phyloP scores from a whole-genome alignment of 1,140 invertebrate species.

The Odontomachus brunneus region DNA sequence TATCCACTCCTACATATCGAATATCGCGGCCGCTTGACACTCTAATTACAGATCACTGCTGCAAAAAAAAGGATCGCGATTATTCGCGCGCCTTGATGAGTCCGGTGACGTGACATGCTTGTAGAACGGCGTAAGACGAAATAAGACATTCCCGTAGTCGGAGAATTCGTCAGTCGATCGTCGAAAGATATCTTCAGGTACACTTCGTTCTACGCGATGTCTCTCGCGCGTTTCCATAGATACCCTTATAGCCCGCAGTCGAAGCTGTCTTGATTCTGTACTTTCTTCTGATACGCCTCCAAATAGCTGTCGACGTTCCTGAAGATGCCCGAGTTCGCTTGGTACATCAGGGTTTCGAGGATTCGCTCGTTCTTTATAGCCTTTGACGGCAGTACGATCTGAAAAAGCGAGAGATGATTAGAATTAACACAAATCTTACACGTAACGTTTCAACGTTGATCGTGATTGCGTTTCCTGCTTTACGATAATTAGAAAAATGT shows the following conservation, averaged over 20 bases:
- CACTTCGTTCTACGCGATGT: constrained; percentile 3
- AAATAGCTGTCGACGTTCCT: constrained; percentile 95
- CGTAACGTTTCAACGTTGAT: no score
- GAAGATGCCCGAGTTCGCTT: constrained; percentile 97
- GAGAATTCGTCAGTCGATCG: background rate
- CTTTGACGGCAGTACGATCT: constrained; percentile 96
- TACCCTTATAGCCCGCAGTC: constrained; percentile 79
- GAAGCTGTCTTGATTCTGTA: constrained; percentile 92
- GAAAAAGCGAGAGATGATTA: constrained; percentile 69
- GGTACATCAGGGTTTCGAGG: constrained; percentile 96
- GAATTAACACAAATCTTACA: no score
- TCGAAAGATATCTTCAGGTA: constrained; percentile 54
- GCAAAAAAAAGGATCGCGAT: background rate
- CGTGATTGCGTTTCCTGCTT: background rate
- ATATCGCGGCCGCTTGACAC: background rate
- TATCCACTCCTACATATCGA: constrained; percentile 37
- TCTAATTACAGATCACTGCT: constrained; percentile 23
- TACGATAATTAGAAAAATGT: background rate
- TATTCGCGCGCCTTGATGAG: constrained; percentile 15
- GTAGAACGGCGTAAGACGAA: background rate
- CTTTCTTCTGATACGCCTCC: constrained; percentile 93
- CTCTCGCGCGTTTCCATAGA: background rate
- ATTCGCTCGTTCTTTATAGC: constrained; percentile 97
- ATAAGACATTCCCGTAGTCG: background rate
- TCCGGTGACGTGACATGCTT: background rate